A percentile compares a stretch with the other conserved stretches of the same genome.
Evolutionary conservation across 2,113 vertebrate genomes (phyloP).

Genomic region (Diadophis punctatus): DNA sequence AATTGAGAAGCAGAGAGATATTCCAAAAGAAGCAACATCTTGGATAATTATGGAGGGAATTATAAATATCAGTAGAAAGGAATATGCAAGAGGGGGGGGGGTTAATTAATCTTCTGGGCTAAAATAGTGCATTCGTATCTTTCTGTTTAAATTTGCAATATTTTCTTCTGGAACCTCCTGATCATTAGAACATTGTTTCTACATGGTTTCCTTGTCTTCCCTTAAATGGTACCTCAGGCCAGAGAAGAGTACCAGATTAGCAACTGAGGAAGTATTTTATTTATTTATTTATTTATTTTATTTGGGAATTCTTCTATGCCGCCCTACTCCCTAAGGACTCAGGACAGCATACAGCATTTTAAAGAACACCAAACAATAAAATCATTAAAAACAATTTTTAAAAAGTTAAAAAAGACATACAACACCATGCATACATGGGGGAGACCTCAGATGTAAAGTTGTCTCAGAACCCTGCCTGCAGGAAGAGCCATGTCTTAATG

Average conservation of each 20-base stretch:
- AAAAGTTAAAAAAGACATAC: too few relatives aligned
- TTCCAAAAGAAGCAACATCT: background rate
- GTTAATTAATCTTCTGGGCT: background rate
- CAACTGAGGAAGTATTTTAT: too few relatives aligned
- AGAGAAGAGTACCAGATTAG: background rate
- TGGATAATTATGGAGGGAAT: background rate
- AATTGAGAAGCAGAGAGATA: background rate
- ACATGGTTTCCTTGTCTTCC: background rate
- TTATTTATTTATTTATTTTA: too few relatives aligned
- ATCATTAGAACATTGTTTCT: background rate
- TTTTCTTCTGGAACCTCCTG: background rate
- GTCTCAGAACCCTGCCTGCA: too few relatives aligned
- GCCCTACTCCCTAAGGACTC: too few relatives aligned
- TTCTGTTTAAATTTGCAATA: background rate
- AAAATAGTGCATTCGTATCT: background rate
- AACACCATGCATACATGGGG: too few relatives aligned
- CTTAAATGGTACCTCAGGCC: background rate
- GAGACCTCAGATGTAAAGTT: too few relatives aligned
- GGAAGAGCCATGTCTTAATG: too few relatives aligned
- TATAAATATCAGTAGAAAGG: background rate
- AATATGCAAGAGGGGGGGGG: background rate
- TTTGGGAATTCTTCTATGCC: too few relatives aligned
- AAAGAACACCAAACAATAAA: too few relatives aligned
- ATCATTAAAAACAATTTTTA: too few relatives aligned
- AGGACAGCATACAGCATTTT: too few relatives aligned